Percentiles rank a stretch among this genome's conserved stretches.
Evolutionary conservation across 2,113 vertebrate species (phyloP).

Genomic region (Protomyctophum bolini): DNA sequence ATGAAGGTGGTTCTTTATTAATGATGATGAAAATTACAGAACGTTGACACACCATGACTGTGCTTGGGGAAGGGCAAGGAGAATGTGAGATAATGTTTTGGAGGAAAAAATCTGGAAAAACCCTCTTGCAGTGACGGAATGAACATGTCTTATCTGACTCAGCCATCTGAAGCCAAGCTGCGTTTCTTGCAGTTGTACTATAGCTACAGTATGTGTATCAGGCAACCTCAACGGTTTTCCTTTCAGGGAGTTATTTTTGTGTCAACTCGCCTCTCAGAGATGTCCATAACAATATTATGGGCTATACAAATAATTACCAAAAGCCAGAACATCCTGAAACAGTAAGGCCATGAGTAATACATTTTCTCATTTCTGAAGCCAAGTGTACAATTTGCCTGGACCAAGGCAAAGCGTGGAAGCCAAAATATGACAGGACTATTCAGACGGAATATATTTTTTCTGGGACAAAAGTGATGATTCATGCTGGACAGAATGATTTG

Average conservation of each 20-base stretch:
- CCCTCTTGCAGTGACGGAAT: conserved; percentile 28
- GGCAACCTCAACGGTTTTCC: conserved; percentile 22
- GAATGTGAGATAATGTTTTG: not conserved
- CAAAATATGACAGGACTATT: conserved; percentile 42
- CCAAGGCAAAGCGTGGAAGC: conserved; percentile 23
- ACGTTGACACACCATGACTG: conserved; percentile 19
- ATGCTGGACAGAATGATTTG: conserved; percentile 19
- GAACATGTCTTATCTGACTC: not conserved
- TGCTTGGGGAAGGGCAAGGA: conserved; percentile 2
- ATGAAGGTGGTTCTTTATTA: not conserved
- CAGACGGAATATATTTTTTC: conserved; percentile 37
- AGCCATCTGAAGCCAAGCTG: conserved; percentile 16
- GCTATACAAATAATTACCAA: conserved; percentile 6
- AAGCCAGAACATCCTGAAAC: conserved; percentile 27
- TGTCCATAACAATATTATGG: conserved; percentile 5
- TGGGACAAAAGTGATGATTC: conserved; percentile 24
- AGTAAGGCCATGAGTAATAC: conserved; percentile 17
- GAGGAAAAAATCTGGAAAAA: conserved; percentile 25
- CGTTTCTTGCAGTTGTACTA: conserved; percentile 12
- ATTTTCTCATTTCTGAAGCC: conserved; percentile 44
- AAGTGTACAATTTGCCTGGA: conserved; percentile 20
- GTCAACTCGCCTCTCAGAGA: not conserved
- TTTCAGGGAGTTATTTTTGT: conserved; percentile 4
- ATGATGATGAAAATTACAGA: conserved; percentile 9
- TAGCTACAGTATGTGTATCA: not conserved